Conservation (phyloP, 2,113 vertebrate genomes). For the Callochromis pleurospilus region DNA sequence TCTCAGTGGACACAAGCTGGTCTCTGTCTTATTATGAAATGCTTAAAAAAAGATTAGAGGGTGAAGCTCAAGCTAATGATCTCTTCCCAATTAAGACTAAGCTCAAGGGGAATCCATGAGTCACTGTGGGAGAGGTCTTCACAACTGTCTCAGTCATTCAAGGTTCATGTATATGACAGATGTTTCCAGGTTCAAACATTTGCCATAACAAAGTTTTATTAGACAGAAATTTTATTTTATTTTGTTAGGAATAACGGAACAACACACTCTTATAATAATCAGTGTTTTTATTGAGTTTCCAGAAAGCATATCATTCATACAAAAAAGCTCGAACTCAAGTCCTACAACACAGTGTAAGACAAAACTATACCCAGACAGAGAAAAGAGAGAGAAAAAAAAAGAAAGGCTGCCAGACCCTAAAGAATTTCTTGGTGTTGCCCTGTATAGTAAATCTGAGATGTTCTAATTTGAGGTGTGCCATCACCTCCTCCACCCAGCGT, state of each 20-base stretch:
- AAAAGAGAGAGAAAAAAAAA: too few relatives aligned
- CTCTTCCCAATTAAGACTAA: slow-evolving; percentile 50
- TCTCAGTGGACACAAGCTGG: slow-evolving; percentile 31
- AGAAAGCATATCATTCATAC: too few relatives aligned
- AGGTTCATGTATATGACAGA: not conserved
- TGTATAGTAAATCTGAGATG: too few relatives aligned
- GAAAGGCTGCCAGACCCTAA: too few relatives aligned
- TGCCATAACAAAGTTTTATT: not conserved
- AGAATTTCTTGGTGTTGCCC: too few relatives aligned
- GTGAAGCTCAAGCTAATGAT: slow-evolving; percentile 44
- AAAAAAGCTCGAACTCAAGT: too few relatives aligned
- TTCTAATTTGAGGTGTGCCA: too few relatives aligned
- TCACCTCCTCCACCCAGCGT: too few relatives aligned
- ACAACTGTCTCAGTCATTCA: not conserved
- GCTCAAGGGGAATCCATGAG: slow-evolving; percentile 18
- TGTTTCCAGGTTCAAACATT: not conserved
- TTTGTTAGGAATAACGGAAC: not conserved
- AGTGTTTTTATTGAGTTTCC: too few relatives aligned
- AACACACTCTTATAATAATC: not conserved
- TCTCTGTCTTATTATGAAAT: slow-evolving; percentile 55
- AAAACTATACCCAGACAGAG: too few relatives aligned
- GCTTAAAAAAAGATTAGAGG: slow-evolving; percentile 52
- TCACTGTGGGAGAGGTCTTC: not conserved
- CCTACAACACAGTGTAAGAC: too few relatives aligned
- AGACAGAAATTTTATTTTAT: not conserved